A percentile compares a stretch with the other conserved stretches of the same genome.
phyloP scores from a whole-genome alignment of 1,140 invertebrate species.

The Zophobas morio region DNA sequence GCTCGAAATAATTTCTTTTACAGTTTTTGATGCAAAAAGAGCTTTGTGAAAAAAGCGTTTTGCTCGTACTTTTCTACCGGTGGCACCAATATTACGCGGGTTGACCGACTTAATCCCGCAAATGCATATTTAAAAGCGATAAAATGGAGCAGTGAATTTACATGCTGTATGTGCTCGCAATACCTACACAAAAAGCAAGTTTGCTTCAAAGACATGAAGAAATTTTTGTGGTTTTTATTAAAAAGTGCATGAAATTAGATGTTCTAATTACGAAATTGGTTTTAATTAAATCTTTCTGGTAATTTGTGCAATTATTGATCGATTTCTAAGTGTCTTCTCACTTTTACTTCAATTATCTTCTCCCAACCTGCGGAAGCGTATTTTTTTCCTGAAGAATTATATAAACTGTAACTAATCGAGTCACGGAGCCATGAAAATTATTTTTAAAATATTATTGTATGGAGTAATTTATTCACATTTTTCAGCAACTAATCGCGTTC shows the following conservation, averaged over 20 bases:
- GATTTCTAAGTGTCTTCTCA: constrained; percentile 37
- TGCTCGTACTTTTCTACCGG: constrained; percentile 34
- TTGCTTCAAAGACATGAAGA: not conserved
- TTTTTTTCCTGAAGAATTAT: constrained; percentile 16
- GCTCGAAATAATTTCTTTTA: constrained; percentile 38
- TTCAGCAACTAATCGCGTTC: constrained; percentile 3
- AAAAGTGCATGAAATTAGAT: not conserved
- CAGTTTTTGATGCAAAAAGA: constrained; percentile 32
- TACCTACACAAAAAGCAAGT: too few species aligned
- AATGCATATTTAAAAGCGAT: not conserved
- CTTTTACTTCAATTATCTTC: constrained; percentile 39
- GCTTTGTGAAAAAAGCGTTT: constrained; percentile 31
- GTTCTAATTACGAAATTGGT: not conserved
- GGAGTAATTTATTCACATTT: constrained; percentile 25
- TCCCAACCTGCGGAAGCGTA: constrained; percentile 14
- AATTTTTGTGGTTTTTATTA: not conserved
- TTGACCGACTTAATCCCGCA: constrained; percentile 23
- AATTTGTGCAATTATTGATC: constrained; percentile 13
- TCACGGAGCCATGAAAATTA: constrained; percentile 31
- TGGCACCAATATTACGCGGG: constrained; percentile 21
- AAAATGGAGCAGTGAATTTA: too few species aligned
- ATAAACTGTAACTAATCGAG: constrained; percentile 31
- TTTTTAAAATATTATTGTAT: constrained; percentile 27
- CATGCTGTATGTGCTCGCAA: too few species aligned
- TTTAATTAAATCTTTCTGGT: constrained; percentile 28